Base-by-base conservation (phyloP, 1,140 invertebrate species). In the Mercenaria mercenaria region DNA sequence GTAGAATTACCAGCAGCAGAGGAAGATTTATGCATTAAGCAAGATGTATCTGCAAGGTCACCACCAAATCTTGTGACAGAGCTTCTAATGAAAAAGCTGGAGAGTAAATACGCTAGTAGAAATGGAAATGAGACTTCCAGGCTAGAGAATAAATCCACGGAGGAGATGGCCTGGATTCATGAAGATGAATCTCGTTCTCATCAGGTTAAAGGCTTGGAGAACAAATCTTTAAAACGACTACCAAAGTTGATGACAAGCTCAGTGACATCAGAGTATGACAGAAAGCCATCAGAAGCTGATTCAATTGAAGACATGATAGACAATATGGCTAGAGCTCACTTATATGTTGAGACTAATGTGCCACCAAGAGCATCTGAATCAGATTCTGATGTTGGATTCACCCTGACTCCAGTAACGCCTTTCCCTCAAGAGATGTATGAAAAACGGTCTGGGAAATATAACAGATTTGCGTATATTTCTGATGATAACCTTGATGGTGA, bases 401-500 rank as follows among this genome's bases (percentile, higher is more conserved):
- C n/a, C 37, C n/a, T 72, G 26, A 83, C 79, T 29, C 80, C 88
- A 29, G 77, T 83, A 11, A 50, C 79, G 23, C 88, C 80, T 32
- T 89, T 84, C 47, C 52, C 79, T 20, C 59, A 83, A 23, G 88
- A 89, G 23, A n/a, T 77, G n/a, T 77, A 74, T 47, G 41, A 26
- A 39, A 80, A 52, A 37, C 43, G 76, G 39, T 52, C 76, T 47
- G 86, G 52, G n/a, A 77, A 64, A 2, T 79, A 79, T 67, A 83
- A 83, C 47, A 83, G 80, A 77, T 59, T 89, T 76, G 52, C 88
- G 10, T 89, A 83, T 43, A 77, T 89, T 29, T 89, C 88, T 32
- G 79, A 83, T 82, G 87, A 89, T 74, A 82, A 81, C 37, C 64
- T 81, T 29, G 86, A 88, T 67, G 74, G 23, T 69, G 72, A 76